Evolutionary conservation across 2,113 vertebrate genomes (phyloP), one percentile per base, ranked within the genome.

Genomic region (Pica pica): DNA sequence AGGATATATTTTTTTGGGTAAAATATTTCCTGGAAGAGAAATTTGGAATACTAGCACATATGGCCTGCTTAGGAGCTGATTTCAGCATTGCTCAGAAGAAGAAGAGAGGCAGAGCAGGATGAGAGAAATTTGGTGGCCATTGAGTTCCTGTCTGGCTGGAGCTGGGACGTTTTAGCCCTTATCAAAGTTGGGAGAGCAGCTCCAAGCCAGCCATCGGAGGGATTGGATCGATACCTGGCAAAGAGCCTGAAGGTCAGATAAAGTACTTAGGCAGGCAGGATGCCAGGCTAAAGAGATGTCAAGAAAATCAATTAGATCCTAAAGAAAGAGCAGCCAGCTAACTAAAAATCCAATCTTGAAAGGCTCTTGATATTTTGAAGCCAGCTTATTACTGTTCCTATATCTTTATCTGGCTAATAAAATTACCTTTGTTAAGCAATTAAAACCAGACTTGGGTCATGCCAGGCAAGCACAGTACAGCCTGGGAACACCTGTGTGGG

Each of bases 271-370:
- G 97, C 97, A 98, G 98, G 98, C 98, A 98, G 95, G 83, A 94
- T 98, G 98, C 98, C 98, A 98, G 98, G 97, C 98, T 98, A 98
- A 98, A 98, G 97, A 98, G 98, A 98, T 98, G 98, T 98, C 98
- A 98, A 98, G 97, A 98, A 98, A 98, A 98, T 98, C 98, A 98
- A 98, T 98, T 98, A 98, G 97, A 95, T 97, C 96, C 96, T 98
- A 97, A 98, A 98, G 98, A 98, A 98, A 97, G 97, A 98, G 98
- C 93, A 98, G 97, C 95, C 83, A 97, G 97, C 96, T 92, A 98
- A 98, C 98, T 97, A 97, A 98, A 98, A 97, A 98, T 97, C 97
- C 96, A 96, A 97, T 98, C 98, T 97, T 94, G 97, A 98, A 97
- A 97, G 93, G 84, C 96, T 97, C 80, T 96, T 95, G 97, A 94